phyloP scores from a whole-genome alignment of 2,113 vertebrate genomes.

The Phrynosoma blainvillii region DNA sequence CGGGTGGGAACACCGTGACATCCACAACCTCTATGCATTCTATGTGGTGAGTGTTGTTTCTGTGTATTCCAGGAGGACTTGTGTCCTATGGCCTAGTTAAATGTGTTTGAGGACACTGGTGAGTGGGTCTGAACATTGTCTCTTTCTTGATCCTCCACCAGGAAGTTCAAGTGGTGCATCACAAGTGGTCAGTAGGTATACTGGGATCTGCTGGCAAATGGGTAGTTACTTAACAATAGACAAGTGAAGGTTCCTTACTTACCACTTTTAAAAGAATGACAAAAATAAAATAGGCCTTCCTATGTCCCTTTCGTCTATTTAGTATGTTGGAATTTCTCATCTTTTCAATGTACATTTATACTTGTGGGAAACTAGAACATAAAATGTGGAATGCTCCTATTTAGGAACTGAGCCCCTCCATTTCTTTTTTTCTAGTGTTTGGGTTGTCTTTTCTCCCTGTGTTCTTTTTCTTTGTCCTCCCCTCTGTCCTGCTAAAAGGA shows the following conservation, averaged over 20 bases:
- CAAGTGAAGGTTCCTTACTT: not conserved
- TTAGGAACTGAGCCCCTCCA: no score
- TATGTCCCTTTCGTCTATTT: no score
- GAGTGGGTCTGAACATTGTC: no score
- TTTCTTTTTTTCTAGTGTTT: no score
- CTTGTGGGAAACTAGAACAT: no score
- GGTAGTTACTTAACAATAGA: not conserved
- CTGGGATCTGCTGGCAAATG: not conserved
- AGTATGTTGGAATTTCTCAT: no score
- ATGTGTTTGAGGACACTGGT: accelerated
- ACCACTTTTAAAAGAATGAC: not conserved
- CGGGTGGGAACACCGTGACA: conserved; percentile 88
- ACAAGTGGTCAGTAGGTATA: not conserved
- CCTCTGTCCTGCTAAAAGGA: no score
- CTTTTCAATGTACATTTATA: no score
- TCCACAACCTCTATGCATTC: conserved; percentile 91
- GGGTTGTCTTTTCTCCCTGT: no score
- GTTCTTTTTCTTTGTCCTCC: no score
- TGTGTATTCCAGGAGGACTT: no score
- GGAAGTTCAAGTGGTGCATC: not conserved
- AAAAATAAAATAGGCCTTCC: not conserved
- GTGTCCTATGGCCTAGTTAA: not conserved
- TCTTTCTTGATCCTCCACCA: not conserved
- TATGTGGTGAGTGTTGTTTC: conserved; percentile 83
- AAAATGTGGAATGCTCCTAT: no score